Evolutionary conservation across 1,140 invertebrate species (phyloP).

Genomic region (Drosophila ercepeae): DNA sequence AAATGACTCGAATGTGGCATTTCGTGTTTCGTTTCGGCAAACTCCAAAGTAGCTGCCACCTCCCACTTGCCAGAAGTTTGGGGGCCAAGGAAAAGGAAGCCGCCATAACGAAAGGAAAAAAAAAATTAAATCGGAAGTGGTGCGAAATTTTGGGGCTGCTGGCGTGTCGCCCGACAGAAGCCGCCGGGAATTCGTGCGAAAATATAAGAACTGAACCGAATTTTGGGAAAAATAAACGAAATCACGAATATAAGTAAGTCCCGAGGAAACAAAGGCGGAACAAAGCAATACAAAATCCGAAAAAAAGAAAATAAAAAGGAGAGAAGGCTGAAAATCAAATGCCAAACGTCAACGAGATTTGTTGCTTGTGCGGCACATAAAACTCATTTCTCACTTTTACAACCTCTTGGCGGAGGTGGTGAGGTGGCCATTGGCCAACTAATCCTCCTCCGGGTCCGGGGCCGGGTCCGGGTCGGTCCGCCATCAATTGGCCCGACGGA

Average conservation of each 20-base stretch:
- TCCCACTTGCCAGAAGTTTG: background rate
- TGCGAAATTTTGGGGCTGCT: conserved; percentile 34
- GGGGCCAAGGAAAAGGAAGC: conserved; percentile 13
- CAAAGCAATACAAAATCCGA: background rate
- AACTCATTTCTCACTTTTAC: conserved; percentile 47
- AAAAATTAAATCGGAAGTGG: conserved; percentile 48
- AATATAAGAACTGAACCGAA: conserved; percentile 16
- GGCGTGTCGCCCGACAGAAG: conserved; percentile 27
- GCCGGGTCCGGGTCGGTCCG: background rate
- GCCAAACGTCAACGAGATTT: conserved; percentile 49
- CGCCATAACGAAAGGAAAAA: conserved; percentile 24
- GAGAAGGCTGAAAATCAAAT: conserved; percentile 39
- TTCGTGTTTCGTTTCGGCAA: conserved; percentile 22
- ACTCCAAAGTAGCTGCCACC: conserved; percentile 16
- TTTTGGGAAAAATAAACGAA: conserved; percentile 41
- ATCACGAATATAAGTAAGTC: conserved; percentile 37
- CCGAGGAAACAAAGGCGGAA: conserved; percentile 30
- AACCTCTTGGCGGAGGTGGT: conserved; percentile 18
- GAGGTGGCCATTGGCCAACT: background rate
- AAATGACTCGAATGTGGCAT: conserved; percentile 36
- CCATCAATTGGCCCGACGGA: conserved; percentile 36
- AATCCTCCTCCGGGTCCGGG: conserved; percentile 33
- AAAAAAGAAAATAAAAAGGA: conserved; percentile 13
- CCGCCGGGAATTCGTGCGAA: conserved; percentile 45
- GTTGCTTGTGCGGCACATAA: conserved; percentile 42